A percentile compares a stretch with the other conserved stretches of the same genome.
Evolutionary conservation across 2,113 vertebrate genomes (phyloP).

Genomic region (Neofelis nebulosa): DNA sequence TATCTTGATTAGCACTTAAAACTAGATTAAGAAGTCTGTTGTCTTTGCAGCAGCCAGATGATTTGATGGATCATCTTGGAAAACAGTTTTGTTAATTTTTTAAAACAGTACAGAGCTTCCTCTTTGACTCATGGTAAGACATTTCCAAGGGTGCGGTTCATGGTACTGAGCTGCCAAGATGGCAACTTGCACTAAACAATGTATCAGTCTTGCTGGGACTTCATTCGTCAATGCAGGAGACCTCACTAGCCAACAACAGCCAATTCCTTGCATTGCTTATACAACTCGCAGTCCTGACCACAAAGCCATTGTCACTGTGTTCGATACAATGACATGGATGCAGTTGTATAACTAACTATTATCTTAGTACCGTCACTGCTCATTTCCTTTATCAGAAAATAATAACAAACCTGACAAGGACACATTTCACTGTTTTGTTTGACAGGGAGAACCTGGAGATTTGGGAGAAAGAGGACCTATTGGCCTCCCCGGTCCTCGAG

Average conservation of each 20-base stretch:
- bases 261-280: background rate
- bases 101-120: background rate
- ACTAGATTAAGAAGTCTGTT: background rate
- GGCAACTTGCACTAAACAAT: background rate
- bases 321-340: no score
- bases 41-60: background rate
- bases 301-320: background rate
- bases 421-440: constrained; percentile 12
- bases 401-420: background rate
- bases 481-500: constrained; percentile 75
- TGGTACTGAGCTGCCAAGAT: background rate
- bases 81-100: background rate
- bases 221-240: background rate
- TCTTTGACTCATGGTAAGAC: background rate
- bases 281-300: background rate
- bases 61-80: background rate
- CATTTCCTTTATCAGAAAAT: background rate
- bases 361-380: background rate
- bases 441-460: constrained; percentile 81
- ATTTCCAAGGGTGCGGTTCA: background rate
- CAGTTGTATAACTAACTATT: background rate
- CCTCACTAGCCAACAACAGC: background rate
- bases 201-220: background rate
- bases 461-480: constrained; percentile 74
- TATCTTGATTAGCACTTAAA: background rate